Conservation (phyloP, 2,113 vertebrate genomes). For the Microcebus murinus region DNA sequence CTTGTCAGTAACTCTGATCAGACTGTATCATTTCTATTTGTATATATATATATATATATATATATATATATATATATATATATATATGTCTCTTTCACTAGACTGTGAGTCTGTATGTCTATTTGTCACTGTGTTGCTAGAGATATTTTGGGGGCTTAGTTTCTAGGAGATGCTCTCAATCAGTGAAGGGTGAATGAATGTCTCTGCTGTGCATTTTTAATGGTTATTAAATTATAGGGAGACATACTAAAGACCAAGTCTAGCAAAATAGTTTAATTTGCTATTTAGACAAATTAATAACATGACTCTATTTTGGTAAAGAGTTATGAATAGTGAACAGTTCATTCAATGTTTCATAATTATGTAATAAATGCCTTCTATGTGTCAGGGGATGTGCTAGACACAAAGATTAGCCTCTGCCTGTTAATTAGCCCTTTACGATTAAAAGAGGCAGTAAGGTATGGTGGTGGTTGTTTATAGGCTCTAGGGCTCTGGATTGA, state of each 20-base stretch:
- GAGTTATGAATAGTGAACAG: constrained; percentile 13
- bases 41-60: no score
- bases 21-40: not conserved
- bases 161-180: constrained; percentile 33
- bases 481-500: not conserved
- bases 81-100: not conserved
- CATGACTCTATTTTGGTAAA: constrained; percentile 39
- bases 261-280: constrained; percentile 57
- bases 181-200: constrained; percentile 42
- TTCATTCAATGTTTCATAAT: constrained; percentile 49
- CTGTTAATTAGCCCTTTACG: constrained; percentile 52
- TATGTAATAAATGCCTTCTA: constrained; percentile 62
- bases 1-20: constrained; percentile 2
- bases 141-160: not conserved
- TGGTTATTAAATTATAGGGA: constrained; percentile 53
- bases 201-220: constrained; percentile 40
- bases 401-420: constrained; percentile 36
- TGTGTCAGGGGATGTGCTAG: constrained; percentile 30
- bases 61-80: not conserved
- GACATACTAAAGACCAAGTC: constrained; percentile 37
- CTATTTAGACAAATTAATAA: constrained; percentile 68
- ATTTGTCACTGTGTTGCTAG: constrained; percentile 16
- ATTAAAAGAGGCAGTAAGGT: constrained; percentile 18
- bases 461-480: not conserved
- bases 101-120: constrained; percentile 15